Conservation (phyloP, 2,888 invertebrate species). For the Spialia ferax region DNA sequence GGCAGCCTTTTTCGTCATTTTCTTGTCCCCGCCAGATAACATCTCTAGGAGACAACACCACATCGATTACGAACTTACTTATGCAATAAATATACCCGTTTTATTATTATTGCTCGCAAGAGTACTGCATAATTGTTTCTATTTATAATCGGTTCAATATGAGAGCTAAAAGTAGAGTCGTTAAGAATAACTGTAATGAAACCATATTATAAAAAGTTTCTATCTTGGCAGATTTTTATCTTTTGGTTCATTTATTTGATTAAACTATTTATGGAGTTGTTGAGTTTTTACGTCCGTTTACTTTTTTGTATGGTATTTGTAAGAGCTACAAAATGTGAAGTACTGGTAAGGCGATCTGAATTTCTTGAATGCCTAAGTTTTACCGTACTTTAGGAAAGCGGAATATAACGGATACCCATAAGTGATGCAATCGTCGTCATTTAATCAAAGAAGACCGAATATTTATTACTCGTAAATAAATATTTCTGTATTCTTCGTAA, state of each 20-base stretch:
- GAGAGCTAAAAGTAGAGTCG: constrained; percentile 20
- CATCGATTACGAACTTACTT: constrained; percentile 46
- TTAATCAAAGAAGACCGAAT: too few species aligned
- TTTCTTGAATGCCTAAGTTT: neutral
- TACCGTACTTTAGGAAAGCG: neutral
- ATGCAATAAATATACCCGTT: constrained; percentile 45
- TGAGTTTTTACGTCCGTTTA: constrained; percentile 9
- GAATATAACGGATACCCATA: too few species aligned
- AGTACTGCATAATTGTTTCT: constrained; percentile 31
- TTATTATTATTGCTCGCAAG: constrained; percentile 44
- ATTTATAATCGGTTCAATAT: constrained; percentile 32
- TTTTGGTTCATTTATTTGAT: constrained; percentile 15
- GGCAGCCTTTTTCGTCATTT: constrained; percentile 50
- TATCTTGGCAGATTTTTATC: constrained; percentile 18
- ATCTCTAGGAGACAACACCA: constrained; percentile 44
- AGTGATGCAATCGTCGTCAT: too few species aligned
- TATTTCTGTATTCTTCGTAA: too few species aligned
- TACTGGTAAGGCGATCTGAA: neutral
- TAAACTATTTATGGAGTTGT: neutral
- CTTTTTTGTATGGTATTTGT: neutral
- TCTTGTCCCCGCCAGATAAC: constrained; percentile 48
- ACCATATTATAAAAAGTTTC: constrained; percentile 16
- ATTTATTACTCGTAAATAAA: too few species aligned
- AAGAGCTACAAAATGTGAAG: neutral
- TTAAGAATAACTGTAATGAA: constrained; percentile 29